These are phyloP conservation scores for Chouioia cunea DNA, from an alignment of 2,888 invertebrate species.

Conservation along the genomic window DNA sequence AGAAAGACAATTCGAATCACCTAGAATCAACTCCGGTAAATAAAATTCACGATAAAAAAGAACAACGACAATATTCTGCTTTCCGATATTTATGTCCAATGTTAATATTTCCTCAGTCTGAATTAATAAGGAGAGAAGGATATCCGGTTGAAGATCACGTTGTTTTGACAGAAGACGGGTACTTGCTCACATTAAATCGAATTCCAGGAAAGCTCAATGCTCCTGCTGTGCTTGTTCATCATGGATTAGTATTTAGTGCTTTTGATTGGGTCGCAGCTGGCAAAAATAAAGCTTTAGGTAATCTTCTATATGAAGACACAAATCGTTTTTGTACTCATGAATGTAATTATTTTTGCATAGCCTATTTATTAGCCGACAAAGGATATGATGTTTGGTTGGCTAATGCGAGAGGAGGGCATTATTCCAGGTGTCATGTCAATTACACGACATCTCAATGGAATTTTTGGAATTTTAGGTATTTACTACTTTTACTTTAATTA, in stretches of 20 bases:
- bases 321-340: too few species aligned
- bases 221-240: constrained; percentile 80
- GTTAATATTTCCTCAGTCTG: constrained; percentile 63
- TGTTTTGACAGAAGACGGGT: constrained; percentile 84
- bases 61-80: too few species aligned
- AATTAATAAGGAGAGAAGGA: constrained; percentile 73
- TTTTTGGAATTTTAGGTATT: constrained; percentile 16
- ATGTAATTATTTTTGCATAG: neutral
- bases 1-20: too few species aligned
- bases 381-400: constrained; percentile 24
- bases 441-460: neutral
- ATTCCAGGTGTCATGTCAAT: constrained; percentile 1
- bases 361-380: constrained; percentile 8
- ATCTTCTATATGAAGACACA: neutral
- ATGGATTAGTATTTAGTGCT: constrained; percentile 84
- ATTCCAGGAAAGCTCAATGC: constrained; percentile 74
- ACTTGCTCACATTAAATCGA: constrained; percentile 83
- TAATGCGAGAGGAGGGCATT: constrained; percentile 3
- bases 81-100: too few species aligned
- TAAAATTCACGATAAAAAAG: too few species aligned
- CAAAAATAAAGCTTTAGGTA: constrained; percentile 74
- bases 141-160: constrained; percentile 80
- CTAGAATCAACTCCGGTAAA: too few species aligned
- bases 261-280: constrained; percentile 83
- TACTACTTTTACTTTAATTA: too few species aligned